Percentiles rank a stretch among this genome's conserved stretches.
Evolutionary conservation across 2,888 invertebrate genomes (phyloP).

Genomic region (Himalopsyche japonica): DNA sequence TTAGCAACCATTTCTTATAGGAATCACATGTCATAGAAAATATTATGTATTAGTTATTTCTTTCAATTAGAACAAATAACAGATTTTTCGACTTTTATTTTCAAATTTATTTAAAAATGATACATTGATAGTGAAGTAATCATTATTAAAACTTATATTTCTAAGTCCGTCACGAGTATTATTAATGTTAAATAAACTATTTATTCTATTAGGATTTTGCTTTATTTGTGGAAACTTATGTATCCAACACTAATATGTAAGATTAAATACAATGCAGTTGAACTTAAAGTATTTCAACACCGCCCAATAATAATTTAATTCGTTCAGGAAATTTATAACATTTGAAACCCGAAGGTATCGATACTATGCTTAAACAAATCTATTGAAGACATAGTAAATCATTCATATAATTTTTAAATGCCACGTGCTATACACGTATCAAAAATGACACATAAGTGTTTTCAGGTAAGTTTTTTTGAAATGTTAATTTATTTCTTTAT

Average conservation of each 20-base stretch:
- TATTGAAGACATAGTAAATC: background rate
- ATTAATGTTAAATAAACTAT: background rate
- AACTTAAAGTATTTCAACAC: background rate
- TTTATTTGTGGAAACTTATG: background rate
- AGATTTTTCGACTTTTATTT: background rate
- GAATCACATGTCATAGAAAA: constrained; percentile 26
- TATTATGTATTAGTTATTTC: background rate
- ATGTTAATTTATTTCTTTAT: background rate
- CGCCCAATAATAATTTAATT: background rate
- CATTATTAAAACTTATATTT: background rate
- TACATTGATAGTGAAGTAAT: background rate
- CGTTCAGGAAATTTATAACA: background rate
- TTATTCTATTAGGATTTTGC: background rate
- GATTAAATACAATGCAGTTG: background rate
- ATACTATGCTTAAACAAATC: too few species aligned
- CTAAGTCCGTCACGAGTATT: background rate
- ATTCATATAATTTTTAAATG: background rate
- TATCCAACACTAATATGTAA: background rate
- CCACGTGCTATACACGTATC: background rate
- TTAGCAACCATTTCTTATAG: constrained; percentile 34
- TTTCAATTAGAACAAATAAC: background rate
- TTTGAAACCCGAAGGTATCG: too few species aligned
- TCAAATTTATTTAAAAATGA: background rate
- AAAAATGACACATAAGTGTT: background rate
- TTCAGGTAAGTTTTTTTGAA: background rate